Percentiles rank a stretch among this genome's conserved stretches.
phyloP scores from a whole-genome alignment of 2,113 vertebrate species.

The Lutjanus erythropterus region DNA sequence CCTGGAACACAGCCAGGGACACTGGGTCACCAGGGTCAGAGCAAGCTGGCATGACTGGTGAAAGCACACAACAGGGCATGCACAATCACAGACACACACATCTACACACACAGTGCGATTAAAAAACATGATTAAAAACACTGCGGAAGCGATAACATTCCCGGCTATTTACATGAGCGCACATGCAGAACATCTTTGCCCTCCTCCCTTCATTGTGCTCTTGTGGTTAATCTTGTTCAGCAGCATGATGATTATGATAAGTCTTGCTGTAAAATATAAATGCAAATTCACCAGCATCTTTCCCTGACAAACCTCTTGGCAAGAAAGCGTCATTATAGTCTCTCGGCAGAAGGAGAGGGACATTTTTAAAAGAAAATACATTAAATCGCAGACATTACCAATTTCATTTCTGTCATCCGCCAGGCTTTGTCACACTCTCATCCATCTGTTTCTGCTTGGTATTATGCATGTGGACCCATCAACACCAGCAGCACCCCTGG shows the following conservation, averaged over 20 bases:
- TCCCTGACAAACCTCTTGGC: conserved; percentile 64
- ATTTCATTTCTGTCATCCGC: conserved; percentile 66
- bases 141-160: conserved; percentile 49
- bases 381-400: conserved; percentile 64
- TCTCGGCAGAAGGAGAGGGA: conserved; percentile 49
- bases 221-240: conserved; percentile 63
- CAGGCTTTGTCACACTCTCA: conserved; percentile 64
- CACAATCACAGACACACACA: not conserved
- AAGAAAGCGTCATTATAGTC: conserved; percentile 67
- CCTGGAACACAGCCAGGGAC: conserved; percentile 71
- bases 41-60: conserved; percentile 60
- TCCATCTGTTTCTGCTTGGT: conserved; percentile 69
- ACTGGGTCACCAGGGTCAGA: conserved; percentile 66
- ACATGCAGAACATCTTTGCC: conserved; percentile 61
- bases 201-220: conserved; percentile 58
- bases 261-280: conserved; percentile 73
- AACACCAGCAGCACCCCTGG: conserved; percentile 56
- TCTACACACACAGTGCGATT: conserved; percentile 40
- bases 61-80: conserved; percentile 35
- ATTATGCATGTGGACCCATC: conserved; percentile 68
- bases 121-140: conserved; percentile 63
- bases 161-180: conserved; percentile 58
- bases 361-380: conserved; percentile 62
- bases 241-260: conserved; percentile 70
- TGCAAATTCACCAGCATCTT: conserved; percentile 69